These are phyloP conservation scores for Coelopa pilipes DNA, from an alignment of 2,888 invertebrate genomes.

Conservation along the genomic window DNA sequence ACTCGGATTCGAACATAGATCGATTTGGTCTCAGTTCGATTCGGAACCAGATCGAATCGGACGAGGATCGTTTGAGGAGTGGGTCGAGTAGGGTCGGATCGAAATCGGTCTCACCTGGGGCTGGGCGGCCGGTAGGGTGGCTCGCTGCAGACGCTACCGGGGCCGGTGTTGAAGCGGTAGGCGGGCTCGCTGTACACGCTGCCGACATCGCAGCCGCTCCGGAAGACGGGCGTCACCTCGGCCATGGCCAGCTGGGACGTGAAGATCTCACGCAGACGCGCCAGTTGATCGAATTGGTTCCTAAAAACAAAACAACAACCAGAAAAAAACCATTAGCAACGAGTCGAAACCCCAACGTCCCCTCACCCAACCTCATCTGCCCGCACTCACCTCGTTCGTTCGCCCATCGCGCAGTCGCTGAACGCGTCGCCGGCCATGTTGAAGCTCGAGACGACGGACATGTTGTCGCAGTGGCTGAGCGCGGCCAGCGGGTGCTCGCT, in stretches of 20 bases:
- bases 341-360: not conserved
- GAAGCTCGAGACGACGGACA: slow-evolving; percentile 90
- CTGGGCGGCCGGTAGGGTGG: slow-evolving; percentile 77
- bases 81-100: too few species aligned
- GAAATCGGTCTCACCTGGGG: slow-evolving; percentile 58
- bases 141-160: slow-evolving; percentile 88
- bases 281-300: slow-evolving; percentile 80
- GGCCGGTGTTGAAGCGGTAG: slow-evolving; percentile 68
- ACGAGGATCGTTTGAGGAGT: too few species aligned
- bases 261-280: slow-evolving; percentile 83
- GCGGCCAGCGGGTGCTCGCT: slow-evolving; percentile 89
- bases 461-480: slow-evolving; percentile 85
- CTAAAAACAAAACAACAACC: slow-evolving; percentile 44
- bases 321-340: slow-evolving; percentile 2
- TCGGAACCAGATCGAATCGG: too few species aligned
- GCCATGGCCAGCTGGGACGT: slow-evolving; percentile 82
- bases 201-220: slow-evolving; percentile 65
- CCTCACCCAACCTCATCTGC: too few species aligned
- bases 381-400: slow-evolving; percentile 62
- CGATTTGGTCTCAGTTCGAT: too few species aligned
- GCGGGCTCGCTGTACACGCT: slow-evolving; percentile 68
- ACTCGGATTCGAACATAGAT: too few species aligned
- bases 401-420: slow-evolving; percentile 66
- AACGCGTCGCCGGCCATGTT: slow-evolving; percentile 67
- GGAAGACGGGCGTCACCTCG: slow-evolving; percentile 74